phyloP scores from a whole-genome alignment of 2,797 vertebrate species.

The Scleropages formosus region DNA sequence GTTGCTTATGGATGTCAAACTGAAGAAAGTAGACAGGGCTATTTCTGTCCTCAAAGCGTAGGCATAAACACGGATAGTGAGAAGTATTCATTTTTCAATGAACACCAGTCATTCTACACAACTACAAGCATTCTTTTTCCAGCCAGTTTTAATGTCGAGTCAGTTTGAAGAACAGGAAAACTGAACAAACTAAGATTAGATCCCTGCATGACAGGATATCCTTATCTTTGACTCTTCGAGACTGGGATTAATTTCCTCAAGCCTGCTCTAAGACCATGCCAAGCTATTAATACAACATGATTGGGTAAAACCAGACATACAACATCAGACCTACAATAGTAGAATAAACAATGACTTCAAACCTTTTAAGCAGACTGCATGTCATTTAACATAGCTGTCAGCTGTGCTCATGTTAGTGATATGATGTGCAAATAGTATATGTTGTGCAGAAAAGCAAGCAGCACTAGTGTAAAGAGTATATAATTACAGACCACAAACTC shows the following conservation, averaged over 20 bases:
- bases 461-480: not conserved
- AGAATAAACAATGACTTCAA: not conserved
- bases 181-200: slow-evolving; percentile 26
- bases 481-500: slow-evolving; percentile 32
- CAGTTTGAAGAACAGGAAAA: not conserved
- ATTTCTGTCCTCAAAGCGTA: not conserved
- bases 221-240: slow-evolving; percentile 8
- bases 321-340: not conserved
- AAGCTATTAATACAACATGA: not conserved
- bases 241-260: slow-evolving; percentile 23
- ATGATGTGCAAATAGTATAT: not conserved
- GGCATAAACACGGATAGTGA: not conserved
- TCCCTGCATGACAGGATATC: slow-evolving; percentile 17
- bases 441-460: not conserved
- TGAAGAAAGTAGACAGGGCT: not conserved
- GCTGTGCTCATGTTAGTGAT: too few relatives aligned
- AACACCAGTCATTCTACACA: not conserved
- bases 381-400: too few relatives aligned
- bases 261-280: too few relatives aligned
- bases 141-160: slow-evolving; percentile 11
- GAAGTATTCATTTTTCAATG: not conserved
- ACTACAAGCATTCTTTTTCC: not conserved
- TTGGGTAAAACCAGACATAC: not conserved
- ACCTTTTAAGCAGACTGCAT: too few relatives aligned
- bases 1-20: slow-evolving; percentile 24